Evolutionary conservation across 2,113 vertebrate genomes (phyloP), one percentile per base, ranked within the genome.

Genomic region (Pelecanus crispus): DNA sequence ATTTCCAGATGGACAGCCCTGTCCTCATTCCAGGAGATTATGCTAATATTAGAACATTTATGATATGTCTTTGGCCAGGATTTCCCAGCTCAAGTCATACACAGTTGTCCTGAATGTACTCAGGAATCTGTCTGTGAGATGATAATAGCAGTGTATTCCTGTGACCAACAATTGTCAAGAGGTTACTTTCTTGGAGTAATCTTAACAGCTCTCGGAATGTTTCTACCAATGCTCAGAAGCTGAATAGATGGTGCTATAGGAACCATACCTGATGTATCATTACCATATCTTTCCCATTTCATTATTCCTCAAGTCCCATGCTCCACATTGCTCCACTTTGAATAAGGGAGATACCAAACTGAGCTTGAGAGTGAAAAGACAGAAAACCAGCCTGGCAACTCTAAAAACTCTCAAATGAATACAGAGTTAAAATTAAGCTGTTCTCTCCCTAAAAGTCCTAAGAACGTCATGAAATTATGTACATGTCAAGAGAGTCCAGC

Each of bases 41-140:
- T 82, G 70, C 83, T 94, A 95, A 87, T 85, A 88, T 93, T 88
- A 96, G 86, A 93, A 95, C 81, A 72, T 72, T 83, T 82, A 56
- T 55, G 38, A 70, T 90, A 38, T 12, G 88, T 61, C 34, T 89
- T 94, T 89, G 81, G 71, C 72, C 56, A 75, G 56, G 40, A 59
- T 73, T 94, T 84, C 88, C 29, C 56, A 92, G 40, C 68, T 92
- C 80, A 79, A 86, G 28, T 65, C 63, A 65, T 52, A 89, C 34
- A 65, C 28, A 5, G 26, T 56, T 84, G 31, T 89, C 56, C 80
- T 94, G 38, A 66, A 92, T 79, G 71, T 52, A 82, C n/a, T 79
- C 42, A 53, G 45, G 70, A 89, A 91, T 79, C n/a, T 65, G 66
- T 10, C 63, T 75, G 40, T 71, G 42, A 93, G 77, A 66, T 25